A percentile compares a stretch with the other conserved stretches of the same genome.
Conservation (phyloP, 2,888 invertebrate species). For the Drosophila borborema region DNA sequence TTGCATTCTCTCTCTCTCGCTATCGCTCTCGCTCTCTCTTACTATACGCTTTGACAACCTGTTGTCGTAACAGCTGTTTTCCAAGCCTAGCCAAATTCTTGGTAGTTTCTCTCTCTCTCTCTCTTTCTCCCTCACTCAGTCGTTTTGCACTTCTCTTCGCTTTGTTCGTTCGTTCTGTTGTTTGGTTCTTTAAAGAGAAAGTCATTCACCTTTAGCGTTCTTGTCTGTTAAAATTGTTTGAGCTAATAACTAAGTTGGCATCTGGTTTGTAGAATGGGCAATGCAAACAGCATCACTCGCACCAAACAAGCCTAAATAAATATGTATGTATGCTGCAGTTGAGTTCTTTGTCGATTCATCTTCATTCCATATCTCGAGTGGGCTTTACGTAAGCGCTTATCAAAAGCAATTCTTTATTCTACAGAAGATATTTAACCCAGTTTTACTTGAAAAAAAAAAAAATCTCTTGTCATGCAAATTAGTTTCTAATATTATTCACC, state of each 20-base stretch:
- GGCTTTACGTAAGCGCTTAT: constrained; percentile 42
- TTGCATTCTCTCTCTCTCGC: neutral
- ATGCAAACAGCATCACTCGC: constrained; percentile 62
- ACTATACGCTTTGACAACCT: constrained; percentile 32
- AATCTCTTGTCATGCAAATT: constrained; percentile 48
- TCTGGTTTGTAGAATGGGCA: constrained; percentile 45
- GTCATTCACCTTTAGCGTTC: constrained; percentile 70
- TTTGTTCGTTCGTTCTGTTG: constrained; percentile 23
- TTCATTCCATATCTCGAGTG: constrained; percentile 7
- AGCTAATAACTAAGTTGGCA: constrained; percentile 52
- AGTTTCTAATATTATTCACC: constrained; percentile 26
- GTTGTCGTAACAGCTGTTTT: constrained; percentile 55
- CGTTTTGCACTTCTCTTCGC: constrained; percentile 9
- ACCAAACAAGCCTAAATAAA: constrained; percentile 39
- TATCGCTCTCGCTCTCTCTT: constrained; percentile 2
- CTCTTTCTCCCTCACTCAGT: neutral
- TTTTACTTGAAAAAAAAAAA: neutral
- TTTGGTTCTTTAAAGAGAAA: constrained; percentile 56
- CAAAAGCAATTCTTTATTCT: constrained; percentile 11
- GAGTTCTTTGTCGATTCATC: constrained; percentile 1
- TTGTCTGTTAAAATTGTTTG: constrained; percentile 46
- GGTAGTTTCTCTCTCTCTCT: constrained; percentile 12
- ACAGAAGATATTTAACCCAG: constrained; percentile 36
- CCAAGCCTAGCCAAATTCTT: constrained; percentile 40
- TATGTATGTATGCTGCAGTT: constrained; percentile 18